Percentiles rank a stretch among this genome's conserved stretches.
phyloP scores from a whole-genome alignment of 2,888 invertebrate species.

The Allacma fusca region DNA sequence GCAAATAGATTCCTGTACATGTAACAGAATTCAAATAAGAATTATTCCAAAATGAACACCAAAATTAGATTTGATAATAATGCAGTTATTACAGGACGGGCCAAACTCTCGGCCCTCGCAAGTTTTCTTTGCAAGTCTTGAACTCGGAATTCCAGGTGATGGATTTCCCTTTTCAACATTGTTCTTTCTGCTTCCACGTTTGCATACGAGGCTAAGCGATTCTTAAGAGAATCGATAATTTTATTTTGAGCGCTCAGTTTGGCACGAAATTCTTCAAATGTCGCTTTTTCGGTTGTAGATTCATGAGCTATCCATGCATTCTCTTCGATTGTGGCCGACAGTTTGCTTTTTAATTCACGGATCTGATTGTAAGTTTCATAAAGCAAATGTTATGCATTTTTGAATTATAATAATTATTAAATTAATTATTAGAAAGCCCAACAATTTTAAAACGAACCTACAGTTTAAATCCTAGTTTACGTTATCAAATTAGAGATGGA shows the following conservation, averaged over 20 bases:
- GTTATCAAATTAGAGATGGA: too few species aligned
- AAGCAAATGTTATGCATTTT: background rate
- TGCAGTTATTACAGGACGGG: conserved; percentile 51
- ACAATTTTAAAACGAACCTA: too few species aligned
- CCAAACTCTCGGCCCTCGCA: conserved; percentile 49
- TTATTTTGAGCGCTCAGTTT: conserved; percentile 54
- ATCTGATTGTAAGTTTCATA: background rate
- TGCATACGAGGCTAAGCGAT: conserved; percentile 43
- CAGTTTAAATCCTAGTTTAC: too few species aligned
- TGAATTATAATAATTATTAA: conserved; percentile 7
- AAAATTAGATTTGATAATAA: too few species aligned
- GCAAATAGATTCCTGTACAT: too few species aligned
- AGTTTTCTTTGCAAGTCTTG: conserved; percentile 48
- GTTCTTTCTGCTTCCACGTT: conserved; percentile 46
- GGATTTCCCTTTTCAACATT: conserved; percentile 50
- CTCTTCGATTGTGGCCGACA: conserved; percentile 29
- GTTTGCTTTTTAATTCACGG: conserved; percentile 20
- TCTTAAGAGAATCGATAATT: conserved; percentile 50
- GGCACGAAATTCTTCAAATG: conserved; percentile 49
- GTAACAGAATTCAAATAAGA: too few species aligned
- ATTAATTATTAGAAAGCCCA: too few species aligned
- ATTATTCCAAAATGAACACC: too few species aligned
- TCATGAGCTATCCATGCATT: conserved; percentile 32
- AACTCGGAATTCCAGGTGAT: conserved; percentile 46
- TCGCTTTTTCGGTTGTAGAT: conserved; percentile 22